Evolutionary conservation across 2,113 vertebrate species (phyloP).

Genomic region (Macquaria australasica): DNA sequence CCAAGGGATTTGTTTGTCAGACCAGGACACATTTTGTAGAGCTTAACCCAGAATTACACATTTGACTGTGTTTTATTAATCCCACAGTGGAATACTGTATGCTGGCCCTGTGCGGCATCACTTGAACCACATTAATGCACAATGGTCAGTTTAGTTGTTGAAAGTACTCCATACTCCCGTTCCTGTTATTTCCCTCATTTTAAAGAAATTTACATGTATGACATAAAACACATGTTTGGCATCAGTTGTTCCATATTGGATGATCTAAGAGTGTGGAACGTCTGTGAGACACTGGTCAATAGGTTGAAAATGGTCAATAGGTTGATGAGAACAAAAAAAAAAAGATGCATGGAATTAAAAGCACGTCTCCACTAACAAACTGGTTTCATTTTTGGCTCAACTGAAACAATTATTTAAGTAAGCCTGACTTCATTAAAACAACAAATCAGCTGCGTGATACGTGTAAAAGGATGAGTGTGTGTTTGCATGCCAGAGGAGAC

Average conservation of each 20-base stretch:
- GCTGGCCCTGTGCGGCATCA: slow-evolving; percentile 21
- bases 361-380: slow-evolving; percentile 8
- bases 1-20: slow-evolving; percentile 69
- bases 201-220: background rate
- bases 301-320: slow-evolving; percentile 11
- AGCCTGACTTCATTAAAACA: slow-evolving; percentile 8
- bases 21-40: slow-evolving; percentile 71
- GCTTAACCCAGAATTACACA: slow-evolving; percentile 77
- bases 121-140: slow-evolving; percentile 41
- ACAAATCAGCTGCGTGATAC: slow-evolving; percentile 6
- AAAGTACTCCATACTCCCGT: slow-evolving; percentile 9
- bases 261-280: slow-evolving; percentile 4
- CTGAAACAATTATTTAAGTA: background rate
- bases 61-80: slow-evolving; percentile 75
- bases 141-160: slow-evolving; percentile 35
- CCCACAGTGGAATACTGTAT: slow-evolving; percentile 65
- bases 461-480: slow-evolving; percentile 43
- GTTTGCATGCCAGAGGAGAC: slow-evolving; percentile 11
- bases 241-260: slow-evolving; percentile 3
- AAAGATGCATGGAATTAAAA: slow-evolving; percentile 24
- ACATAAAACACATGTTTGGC: slow-evolving; percentile 7
- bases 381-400: slow-evolving; percentile 1
- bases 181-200: slow-evolving; percentile 11
- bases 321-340: slow-evolving; percentile 28
- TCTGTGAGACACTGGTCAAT: slow-evolving; percentile 1